Conservation (phyloP, 35 echinoderm and acorn worm genomes). For the Eucidaris tribuloides region DNA sequence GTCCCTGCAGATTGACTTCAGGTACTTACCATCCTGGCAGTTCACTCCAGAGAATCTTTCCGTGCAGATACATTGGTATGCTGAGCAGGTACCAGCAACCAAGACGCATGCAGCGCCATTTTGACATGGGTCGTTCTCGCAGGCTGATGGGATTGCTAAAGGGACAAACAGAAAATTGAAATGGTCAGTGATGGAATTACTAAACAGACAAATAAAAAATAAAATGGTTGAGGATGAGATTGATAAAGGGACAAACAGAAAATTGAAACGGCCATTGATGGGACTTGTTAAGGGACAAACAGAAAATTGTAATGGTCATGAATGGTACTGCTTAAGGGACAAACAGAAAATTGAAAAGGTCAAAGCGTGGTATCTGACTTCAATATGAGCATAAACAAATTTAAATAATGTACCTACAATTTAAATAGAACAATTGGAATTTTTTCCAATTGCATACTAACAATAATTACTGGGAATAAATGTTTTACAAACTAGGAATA, state of each 20-base stretch:
- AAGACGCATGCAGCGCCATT: constrained; percentile 64
- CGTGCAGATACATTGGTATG: constrained; percentile 65
- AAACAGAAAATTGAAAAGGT: background rate
- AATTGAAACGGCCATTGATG: background rate
- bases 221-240: background rate
- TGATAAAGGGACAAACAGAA: constrained; percentile 3
- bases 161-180: background rate
- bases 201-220: background rate
- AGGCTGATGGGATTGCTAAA: constrained; percentile 55
- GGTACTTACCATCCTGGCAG: constrained; percentile 75
- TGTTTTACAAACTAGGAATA: too few relatives aligned
- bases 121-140: constrained; percentile 57
- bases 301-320: background rate
- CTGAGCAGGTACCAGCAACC: constrained; percentile 51
- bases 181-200: background rate
- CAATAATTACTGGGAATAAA: background rate
- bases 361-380: background rate
- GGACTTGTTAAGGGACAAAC: background rate
- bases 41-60: constrained; percentile 61
- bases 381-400: background rate
- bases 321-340: constrained; percentile 35
- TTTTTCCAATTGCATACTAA: background rate
- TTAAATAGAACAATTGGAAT: background rate
- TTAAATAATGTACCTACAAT: background rate
- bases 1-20: background rate